Base-by-base conservation (phyloP, 2,797 vertebrate species). In the Meda fulgida region DNA sequence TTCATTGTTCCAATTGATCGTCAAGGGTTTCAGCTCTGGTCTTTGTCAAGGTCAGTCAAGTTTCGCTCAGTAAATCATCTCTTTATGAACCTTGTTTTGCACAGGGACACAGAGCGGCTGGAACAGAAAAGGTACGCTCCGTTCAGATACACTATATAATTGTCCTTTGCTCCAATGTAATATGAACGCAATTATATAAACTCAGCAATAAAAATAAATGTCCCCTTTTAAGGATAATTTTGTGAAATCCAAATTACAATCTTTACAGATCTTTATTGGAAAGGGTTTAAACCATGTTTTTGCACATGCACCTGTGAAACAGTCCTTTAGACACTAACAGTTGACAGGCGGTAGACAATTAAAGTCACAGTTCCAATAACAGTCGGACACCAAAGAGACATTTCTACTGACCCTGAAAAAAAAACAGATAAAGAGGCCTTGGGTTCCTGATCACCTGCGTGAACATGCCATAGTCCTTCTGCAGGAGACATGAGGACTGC, bases 11-110 rank as follows among this genome's bases (percentile, higher is more conserved):
- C 21, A 36, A 77, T 77, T 38, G 48, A 14, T 53, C 29, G 8
- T n/a, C 36, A 5, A 26, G 55, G 78, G 43, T 48, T 78, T 58
- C 53, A 63, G 55, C 36, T 78, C 58, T 60, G 76, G 53, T 63
- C 29, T 79, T 23, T 43, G 26, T 79, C 38, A 65, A 79, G 26
- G 26, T 66, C 60, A 48, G 38, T 48, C 38, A 79, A 48, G 26
- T 79, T 46, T 66, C 0, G 2, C 26, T 78, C 58, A 65, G 16
- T 79, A 65, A 63, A 80, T 80, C 7, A 80, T 67, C 46, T 7
- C 19, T 51, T 66, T 21, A 67, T 67, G 40, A 79, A 43, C 26
- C 26, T 79, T 65, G 18, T 19, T 38, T 26, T 58, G 34, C 23
- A 40, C 23, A 26, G 75, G 34, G 23, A 23, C 48, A n/a, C 48